These are phyloP conservation scores for Aspidoscelis tigris DNA, from an alignment of 2,113 vertebrate genomes.

Conservation along the genomic window DNA sequence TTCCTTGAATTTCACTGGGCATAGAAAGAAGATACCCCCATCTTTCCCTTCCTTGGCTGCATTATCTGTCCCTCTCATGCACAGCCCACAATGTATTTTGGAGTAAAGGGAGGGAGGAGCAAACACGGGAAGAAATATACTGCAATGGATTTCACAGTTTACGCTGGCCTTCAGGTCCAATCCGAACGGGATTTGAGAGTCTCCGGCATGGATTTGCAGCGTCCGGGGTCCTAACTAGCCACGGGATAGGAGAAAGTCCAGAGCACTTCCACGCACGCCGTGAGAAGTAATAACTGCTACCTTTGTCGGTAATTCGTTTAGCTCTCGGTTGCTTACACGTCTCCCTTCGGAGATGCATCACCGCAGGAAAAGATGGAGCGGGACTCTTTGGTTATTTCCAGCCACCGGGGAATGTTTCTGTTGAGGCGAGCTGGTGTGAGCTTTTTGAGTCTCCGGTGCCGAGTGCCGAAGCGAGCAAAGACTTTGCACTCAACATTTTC, in stretches of 20 bases:
- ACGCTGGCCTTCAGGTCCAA: slow-evolving; percentile 41
- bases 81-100: slow-evolving; percentile 9
- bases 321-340: slow-evolving; percentile 4
- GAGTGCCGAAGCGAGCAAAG: not conserved
- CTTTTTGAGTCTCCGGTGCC: not conserved
- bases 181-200: slow-evolving; percentile 9
- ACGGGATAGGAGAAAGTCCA: slow-evolving; percentile 50
- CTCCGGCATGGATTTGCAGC: slow-evolving; percentile 22
- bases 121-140: slow-evolving; percentile 56
- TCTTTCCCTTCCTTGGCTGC: slow-evolving; percentile 19
- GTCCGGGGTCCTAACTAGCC: slow-evolving; percentile 5
- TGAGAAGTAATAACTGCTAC: slow-evolving; percentile 47
- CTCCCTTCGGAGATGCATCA: slow-evolving; percentile 40
- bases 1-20: not conserved
- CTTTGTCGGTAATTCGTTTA: slow-evolving; percentile 1
- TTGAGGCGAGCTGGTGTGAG: slow-evolving; percentile 40
- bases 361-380: slow-evolving; percentile 58
- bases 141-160: slow-evolving; percentile 62
- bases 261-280: slow-evolving; percentile 6
- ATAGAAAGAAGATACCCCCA: not conserved
- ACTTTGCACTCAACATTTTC: not conserved
- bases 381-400: slow-evolving; percentile 34
- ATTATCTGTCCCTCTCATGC: slow-evolving; percentile 47
- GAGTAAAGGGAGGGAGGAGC: slow-evolving; percentile 58
- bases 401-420: slow-evolving; percentile 21